Evolutionary conservation across 2,888 invertebrate species (phyloP).

Genomic region (Philhelius pedissequus): DNA sequence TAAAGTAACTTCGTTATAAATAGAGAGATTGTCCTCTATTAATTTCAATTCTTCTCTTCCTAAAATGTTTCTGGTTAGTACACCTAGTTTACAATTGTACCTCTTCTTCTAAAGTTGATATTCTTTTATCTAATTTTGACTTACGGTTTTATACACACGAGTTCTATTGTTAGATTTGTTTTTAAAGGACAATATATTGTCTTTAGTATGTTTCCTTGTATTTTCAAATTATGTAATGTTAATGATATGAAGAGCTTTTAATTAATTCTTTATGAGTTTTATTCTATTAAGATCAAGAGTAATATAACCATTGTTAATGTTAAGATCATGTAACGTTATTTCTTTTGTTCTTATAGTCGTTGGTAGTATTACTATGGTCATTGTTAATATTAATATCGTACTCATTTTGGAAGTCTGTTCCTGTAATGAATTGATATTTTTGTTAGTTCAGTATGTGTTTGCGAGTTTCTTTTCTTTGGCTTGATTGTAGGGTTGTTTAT

Average conservation of each 20-base stretch:
- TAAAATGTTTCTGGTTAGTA: background rate
- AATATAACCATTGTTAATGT: background rate
- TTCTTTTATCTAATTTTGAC: too few species aligned
- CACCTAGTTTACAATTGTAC: background rate
- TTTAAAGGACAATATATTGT: background rate
- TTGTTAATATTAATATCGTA: too few species aligned
- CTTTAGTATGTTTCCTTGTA: background rate
- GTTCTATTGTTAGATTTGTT: background rate
- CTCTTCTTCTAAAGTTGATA: too few species aligned
- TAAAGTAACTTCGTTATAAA: too few species aligned
- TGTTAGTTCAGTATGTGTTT: too few species aligned
- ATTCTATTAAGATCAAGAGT: background rate
- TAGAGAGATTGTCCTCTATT: too few species aligned
- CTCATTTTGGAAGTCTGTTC: too few species aligned
- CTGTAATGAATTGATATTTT: too few species aligned
- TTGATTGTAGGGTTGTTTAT: background rate
- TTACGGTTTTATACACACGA: background rate
- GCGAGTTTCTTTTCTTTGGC: too few species aligned
- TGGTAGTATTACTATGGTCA: too few species aligned
- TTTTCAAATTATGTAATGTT: background rate
- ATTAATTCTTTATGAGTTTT: background rate
- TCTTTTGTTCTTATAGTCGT: too few species aligned
- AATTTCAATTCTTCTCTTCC: background rate
- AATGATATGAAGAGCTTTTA: background rate
- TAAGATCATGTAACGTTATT: too few species aligned